Conservation (phyloP, 2,797 vertebrate species). For the Lates japonicus region DNA sequence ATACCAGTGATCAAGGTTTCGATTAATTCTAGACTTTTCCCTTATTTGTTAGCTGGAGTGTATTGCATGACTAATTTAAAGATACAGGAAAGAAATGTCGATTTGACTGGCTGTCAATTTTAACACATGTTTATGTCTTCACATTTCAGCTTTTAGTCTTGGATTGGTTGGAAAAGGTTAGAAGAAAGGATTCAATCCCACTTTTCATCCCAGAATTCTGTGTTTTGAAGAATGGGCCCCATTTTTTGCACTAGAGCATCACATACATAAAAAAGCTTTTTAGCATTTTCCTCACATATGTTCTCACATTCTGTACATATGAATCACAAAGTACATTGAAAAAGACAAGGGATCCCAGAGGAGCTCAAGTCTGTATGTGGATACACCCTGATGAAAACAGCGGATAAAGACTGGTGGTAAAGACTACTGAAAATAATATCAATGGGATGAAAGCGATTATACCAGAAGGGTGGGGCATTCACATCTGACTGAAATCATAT, state of each 20-base stretch:
- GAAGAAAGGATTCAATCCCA: conserved; percentile 2
- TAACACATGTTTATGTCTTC: background rate
- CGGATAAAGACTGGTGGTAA: conserved; percentile 66
- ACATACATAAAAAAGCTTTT: conserved; percentile 31
- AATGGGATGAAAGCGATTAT: conserved; percentile 54
- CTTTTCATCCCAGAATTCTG: conserved; percentile 1
- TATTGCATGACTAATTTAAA: conserved; percentile 48
- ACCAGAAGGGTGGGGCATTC: conserved; percentile 13
- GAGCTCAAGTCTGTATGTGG: conserved; percentile 54
- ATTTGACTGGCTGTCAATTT: conserved; percentile 49
- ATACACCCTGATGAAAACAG: conserved; percentile 61
- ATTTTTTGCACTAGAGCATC: conserved; percentile 14
- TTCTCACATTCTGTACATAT: conserved; percentile 24
- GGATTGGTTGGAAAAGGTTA: conserved; percentile 6
- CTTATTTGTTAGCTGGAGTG: conserved; percentile 28
- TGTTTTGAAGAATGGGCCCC: background rate
- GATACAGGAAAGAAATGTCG: conserved; percentile 32
- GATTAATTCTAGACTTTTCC: conserved; percentile 42
- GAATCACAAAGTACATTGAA: conserved; percentile 44
- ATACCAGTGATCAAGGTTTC: conserved; percentile 9
- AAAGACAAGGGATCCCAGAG: conserved; percentile 44
- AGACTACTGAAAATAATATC: conserved; percentile 55
- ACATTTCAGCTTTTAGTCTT: conserved; percentile 25
- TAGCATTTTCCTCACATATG: conserved; percentile 22
- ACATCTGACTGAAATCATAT: conserved; percentile 40